Base-by-base conservation (phyloP, 2,888 invertebrate species). In the Aspidiotus destructor region DNA sequence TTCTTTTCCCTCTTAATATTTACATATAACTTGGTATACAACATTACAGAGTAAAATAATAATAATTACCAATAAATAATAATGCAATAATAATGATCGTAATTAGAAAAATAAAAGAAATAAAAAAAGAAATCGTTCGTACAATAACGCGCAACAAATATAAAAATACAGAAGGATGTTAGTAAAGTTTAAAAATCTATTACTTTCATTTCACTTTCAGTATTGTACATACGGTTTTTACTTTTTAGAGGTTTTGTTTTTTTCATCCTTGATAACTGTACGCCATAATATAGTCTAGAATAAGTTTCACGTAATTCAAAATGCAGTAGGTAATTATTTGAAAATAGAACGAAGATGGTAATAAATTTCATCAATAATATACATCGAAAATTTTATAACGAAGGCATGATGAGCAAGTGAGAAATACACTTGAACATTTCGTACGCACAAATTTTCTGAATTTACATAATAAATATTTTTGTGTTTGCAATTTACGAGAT, bases 121-220 rank as follows among this genome's bases (percentile, higher is more conserved):
- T 60, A 58, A 58, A 58, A 17, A 17, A 58, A 28, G 60, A 67
- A 67, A 60, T 52, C 48, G 60, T 41, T 60, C 58, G 44, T 67
- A 67, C 52, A 44, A 67, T 67, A 60, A 58, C 67, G 67, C 67
- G 67, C 67, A 67, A 67, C 67, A 67, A 67, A 67, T 67, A 67
- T 67, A 67, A 67, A 67, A 67, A 67, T 67, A 65, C 17, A 67
- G 64, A 64, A 42, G 67, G 28, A 28, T 28, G 28, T 28, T 28
- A 28, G 28, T 28, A 28, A 28, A 28, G 28, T 28, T 28, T 28
- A 28, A 28, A 28, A 28, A 28, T 28, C 28, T 67, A 60, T 67
- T 28, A 58, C 58, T 58, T 58, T 58, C 55, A n/a, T 54, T 13
- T 13, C 17, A 16, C 17, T 54, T n/a, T 54, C 17, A 13, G 15